These are phyloP conservation scores for Scatophagus argus DNA, from an alignment of 2,113 vertebrate species.

Conservation along the genomic window DNA sequence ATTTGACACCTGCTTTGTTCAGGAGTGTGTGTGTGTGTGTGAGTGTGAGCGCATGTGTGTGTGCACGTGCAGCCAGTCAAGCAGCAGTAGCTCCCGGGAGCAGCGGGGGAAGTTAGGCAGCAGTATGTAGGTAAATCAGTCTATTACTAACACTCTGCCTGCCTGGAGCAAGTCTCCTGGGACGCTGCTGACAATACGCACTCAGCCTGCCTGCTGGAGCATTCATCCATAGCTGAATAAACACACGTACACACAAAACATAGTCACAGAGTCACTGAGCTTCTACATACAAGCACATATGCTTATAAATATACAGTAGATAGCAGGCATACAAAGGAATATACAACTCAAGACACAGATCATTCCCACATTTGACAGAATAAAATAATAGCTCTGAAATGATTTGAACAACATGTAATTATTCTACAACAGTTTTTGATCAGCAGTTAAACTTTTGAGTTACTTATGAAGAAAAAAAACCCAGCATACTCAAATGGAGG, in stretches of 20 bases:
- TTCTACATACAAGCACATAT: constrained; percentile 30
- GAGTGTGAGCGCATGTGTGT: constrained; percentile 9
- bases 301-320: constrained; percentile 28
- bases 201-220: constrained; percentile 54
- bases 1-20: constrained; percentile 62
- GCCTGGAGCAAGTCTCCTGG: constrained; percentile 59
- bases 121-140: constrained; percentile 73
- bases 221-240: constrained; percentile 67
- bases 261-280: constrained; percentile 31
- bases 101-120: constrained; percentile 58
- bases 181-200: constrained; percentile 69
- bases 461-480: too few species aligned
- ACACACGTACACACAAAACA: constrained; percentile 40
- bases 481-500: too few species aligned
- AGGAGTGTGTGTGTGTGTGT: constrained; percentile 2
- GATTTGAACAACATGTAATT: background rate
- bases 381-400: background rate
- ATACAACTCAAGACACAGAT: constrained; percentile 5
- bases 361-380: background rate
- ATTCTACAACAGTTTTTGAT: background rate
- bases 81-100: constrained; percentile 54
- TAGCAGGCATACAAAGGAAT: background rate
- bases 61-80: constrained; percentile 38
- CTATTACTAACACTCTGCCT: constrained; percentile 65
- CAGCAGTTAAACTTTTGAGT: background rate